Percentiles rank a stretch among this genome's conserved stretches.
Evolutionary conservation across 2,888 invertebrate species (phyloP).

Genomic region (Leucophenga maculata): DNA sequence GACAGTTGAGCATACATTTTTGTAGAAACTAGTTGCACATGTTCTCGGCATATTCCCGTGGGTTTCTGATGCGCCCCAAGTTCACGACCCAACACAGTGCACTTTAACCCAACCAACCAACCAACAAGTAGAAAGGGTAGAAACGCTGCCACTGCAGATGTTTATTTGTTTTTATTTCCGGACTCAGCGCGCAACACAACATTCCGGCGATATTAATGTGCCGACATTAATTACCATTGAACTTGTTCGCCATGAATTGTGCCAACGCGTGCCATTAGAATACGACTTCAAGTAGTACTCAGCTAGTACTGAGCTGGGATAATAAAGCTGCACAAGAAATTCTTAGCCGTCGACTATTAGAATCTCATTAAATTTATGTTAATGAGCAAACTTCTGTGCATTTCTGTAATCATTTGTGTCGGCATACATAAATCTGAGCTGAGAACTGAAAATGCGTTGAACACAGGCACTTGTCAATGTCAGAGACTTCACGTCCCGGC

Average conservation of each 20-base stretch:
- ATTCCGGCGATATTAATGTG: constrained; percentile 48
- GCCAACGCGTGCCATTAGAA: constrained; percentile 56
- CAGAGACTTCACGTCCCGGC: constrained; percentile 46
- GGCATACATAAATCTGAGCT: constrained; percentile 14
- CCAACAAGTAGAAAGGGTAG: background rate
- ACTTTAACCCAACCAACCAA: background rate
- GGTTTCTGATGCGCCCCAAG: background rate
- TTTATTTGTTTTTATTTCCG: constrained; percentile 19
- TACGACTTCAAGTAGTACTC: background rate
- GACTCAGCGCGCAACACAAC: background rate
- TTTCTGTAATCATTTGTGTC: background rate
- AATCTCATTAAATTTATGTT: constrained; percentile 69
- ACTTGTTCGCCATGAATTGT: constrained; percentile 32
- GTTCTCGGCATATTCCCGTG: constrained; percentile 30
- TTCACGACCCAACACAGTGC: background rate
- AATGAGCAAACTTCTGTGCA: constrained; percentile 50
- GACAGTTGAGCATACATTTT: constrained; percentile 61
- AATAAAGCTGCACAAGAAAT: background rate
- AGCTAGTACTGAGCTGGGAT: background rate
- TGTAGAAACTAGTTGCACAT: constrained; percentile 19
- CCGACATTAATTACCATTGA: constrained; percentile 56
- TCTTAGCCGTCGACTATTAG: constrained; percentile 50
- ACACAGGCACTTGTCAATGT: constrained; percentile 63
- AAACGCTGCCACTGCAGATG: constrained; percentile 45
- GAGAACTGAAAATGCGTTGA: background rate